Evolutionary conservation across 2,113 vertebrate genomes (phyloP).

Genomic region (Eubucco bourcierii): DNA sequence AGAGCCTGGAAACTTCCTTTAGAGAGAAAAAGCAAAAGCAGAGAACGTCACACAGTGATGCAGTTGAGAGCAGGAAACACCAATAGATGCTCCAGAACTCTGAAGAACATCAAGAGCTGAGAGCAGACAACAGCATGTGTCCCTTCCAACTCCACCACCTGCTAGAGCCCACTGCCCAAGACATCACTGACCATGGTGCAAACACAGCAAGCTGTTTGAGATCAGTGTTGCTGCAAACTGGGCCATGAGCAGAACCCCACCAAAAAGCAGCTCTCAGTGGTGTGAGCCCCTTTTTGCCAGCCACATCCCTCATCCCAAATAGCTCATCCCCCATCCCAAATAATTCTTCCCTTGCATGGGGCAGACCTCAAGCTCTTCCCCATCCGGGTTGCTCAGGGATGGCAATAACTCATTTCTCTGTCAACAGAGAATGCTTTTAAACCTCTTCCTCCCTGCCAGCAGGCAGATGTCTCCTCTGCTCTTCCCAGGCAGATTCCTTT

Average conservation of each 20-base stretch:
- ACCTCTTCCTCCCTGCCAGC: background rate
- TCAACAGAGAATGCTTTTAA: conserved; percentile 29
- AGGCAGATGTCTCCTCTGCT: background rate
- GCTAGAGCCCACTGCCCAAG: background rate
- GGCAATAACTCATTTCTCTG: background rate
- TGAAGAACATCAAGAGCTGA: background rate
- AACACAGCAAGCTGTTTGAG: fast-evolving
- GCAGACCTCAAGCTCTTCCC: background rate
- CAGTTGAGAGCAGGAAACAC: background rate
- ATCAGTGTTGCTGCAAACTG: background rate
- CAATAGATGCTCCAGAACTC: background rate
- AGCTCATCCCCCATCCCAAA: no score
- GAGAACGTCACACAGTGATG: background rate
- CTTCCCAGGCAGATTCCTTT: background rate
- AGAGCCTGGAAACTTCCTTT: background rate
- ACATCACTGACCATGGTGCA: fast-evolving
- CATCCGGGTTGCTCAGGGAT: background rate
- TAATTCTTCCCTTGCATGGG: background rate
- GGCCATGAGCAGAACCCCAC: background rate
- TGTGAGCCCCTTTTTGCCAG: background rate
- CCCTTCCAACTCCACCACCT: background rate
- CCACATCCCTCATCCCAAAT: no score
- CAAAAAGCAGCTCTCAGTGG: background rate
- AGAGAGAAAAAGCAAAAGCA: background rate
- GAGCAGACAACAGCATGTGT: fast-evolving